Percentiles rank a stretch among this genome's conserved stretches.
These are phyloP conservation scores for Nestor notabilis DNA, from an alignment of 2,113 vertebrate species.

Conservation along the genomic window DNA sequence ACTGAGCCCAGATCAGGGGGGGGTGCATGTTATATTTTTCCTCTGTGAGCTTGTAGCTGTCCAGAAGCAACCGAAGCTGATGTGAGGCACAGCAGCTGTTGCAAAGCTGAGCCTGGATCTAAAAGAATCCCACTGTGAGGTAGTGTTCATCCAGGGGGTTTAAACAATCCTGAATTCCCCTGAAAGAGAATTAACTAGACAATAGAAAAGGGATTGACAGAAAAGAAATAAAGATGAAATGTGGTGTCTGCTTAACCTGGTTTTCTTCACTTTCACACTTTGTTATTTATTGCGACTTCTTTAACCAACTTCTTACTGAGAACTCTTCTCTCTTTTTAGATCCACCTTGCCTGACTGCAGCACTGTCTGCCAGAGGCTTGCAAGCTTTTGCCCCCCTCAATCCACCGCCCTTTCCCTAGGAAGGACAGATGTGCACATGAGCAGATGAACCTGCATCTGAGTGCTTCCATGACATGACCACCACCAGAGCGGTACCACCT, in stretches of 20 bases:
- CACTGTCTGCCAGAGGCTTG: not conserved
- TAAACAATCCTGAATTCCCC: not conserved
- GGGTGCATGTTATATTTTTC: accelerated
- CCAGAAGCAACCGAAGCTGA: not conserved
- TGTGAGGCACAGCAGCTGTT: not conserved
- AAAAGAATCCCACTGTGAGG: not conserved
- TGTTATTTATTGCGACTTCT: not conserved
- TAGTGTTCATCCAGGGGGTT: not conserved
- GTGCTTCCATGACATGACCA: accelerated
- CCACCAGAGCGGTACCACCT: not conserved
- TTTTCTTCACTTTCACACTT: not conserved
- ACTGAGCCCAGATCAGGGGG: no score
- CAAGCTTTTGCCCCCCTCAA: not conserved
- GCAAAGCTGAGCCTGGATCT: not conserved
- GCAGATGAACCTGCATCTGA: not conserved
- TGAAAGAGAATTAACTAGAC: not conserved
- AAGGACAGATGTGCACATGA: not conserved
- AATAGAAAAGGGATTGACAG: not conserved
- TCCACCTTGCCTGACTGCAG: not conserved
- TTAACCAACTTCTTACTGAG: not conserved
- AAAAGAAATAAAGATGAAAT: not conserved
- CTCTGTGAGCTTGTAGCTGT: not conserved
- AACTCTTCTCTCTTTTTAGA: not conserved
- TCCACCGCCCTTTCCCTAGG: not conserved
- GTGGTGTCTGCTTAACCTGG: not conserved